Evolutionary conservation across 2,888 invertebrate species (phyloP), one percentile per base, ranked within the genome.

Genomic region (Lacanobia wlatinum): DNA sequence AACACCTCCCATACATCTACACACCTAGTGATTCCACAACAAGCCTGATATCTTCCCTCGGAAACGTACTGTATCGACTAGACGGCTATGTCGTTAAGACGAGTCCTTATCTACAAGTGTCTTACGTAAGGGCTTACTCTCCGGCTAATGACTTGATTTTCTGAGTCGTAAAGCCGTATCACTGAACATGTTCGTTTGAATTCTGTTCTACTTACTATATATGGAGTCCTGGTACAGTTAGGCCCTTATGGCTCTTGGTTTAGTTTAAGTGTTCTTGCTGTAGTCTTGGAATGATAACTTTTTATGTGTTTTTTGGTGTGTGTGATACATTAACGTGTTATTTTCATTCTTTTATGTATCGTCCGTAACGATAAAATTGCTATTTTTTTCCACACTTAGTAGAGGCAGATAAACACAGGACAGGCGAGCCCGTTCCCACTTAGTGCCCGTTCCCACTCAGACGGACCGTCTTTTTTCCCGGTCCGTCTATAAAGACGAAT

Each of bases 141-240:
- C 87, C 86, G 88, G 87, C 92, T 94, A 94, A 94, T 93, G 93
- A 92, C 93, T 90, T 90, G 90, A 93, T 93, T 92, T 92, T 91
- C 90, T 89, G 85, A 86, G 87, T 90, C 90, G 89, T 92, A 90
- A 92, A 91, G 89, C 73, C 65, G 73, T 85, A 78, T 74, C 75
- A 84, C 75, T 78, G 67, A 67, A 68, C 61, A 78, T 75, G 74
- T 80, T 67, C 58, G 67, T 66, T 78, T 70, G 68, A 80, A 79
- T 75, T 56, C 69, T 71, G 55, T 74, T 65, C 64, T 55, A 71
- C 67, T 73, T 43, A 16, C 43, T 43, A 16, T 73, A 34, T 55
- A 55, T 43, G 12, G 5, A 69, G 53, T 63, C 62, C 52, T 82
- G 65, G 59, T 77, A 61, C 14, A 68, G 21, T 68, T 34, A 40